phyloP scores from a whole-genome alignment of 2,888 invertebrate species.

The Himalopsyche tibetana region DNA sequence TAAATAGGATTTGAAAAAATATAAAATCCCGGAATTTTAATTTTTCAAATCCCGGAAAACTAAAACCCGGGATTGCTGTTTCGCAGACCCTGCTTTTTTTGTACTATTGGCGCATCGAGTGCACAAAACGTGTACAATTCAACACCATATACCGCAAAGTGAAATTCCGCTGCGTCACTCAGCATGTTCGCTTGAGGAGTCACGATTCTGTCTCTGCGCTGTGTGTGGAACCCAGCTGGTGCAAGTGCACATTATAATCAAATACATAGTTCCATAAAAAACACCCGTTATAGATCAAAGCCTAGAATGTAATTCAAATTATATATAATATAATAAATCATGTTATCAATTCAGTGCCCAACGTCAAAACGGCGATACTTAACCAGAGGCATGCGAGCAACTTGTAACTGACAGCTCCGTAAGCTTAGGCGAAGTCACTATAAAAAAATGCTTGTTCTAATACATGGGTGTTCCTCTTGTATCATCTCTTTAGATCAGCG shows the following conservation, averaged over 20 bases:
- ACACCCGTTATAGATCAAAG: constrained; percentile 1
- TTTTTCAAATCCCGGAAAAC: too few relatives aligned
- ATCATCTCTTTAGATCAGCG: too few relatives aligned
- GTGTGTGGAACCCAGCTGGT: not conserved
- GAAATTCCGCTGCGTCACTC: not conserved
- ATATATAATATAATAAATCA: not conserved
- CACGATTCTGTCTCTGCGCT: not conserved
- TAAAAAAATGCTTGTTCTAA: too few relatives aligned
- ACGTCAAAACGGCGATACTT: not conserved
- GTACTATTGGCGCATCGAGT: too few relatives aligned
- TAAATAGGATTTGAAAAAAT: too few relatives aligned
- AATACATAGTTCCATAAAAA: not conserved
- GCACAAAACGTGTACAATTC: not conserved
- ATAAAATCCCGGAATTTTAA: too few relatives aligned
- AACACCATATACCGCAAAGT: not conserved
- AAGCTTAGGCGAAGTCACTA: too few relatives aligned
- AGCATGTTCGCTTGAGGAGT: not conserved
- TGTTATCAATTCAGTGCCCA: not conserved
- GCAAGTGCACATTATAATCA: constrained; percentile 22
- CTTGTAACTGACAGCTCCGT: too few relatives aligned
- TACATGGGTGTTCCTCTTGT: too few relatives aligned
- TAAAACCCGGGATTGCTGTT: too few relatives aligned
- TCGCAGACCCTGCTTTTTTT: too few relatives aligned
- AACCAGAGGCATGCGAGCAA: not conserved
- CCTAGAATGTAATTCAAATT: not conserved